These are phyloP conservation scores for Lagothrix lagotricha DNA, from an alignment of 2,797 vertebrate genomes.

Conservation along the genomic window DNA sequence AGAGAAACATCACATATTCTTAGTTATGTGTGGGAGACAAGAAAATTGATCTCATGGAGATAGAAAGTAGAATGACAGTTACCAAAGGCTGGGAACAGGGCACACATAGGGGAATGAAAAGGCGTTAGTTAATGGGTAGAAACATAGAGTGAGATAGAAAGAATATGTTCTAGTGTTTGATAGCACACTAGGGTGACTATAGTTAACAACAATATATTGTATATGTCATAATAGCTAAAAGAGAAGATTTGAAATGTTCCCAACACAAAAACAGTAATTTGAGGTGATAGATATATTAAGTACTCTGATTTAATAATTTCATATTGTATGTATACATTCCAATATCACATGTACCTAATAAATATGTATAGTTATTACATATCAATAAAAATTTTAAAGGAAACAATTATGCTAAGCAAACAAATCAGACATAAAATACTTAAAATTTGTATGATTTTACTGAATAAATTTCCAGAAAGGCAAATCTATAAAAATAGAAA, in stretches of 20 bases:
- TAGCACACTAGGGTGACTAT: background rate
- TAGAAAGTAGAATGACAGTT: no score
- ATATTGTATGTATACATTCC: background rate
- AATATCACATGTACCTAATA: background rate
- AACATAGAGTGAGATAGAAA: background rate
- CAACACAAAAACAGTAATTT: background rate
- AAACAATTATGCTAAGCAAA: background rate
- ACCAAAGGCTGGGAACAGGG: no score
- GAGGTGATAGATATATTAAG: background rate
- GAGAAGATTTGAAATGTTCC: background rate
- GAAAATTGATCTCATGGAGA: no score
- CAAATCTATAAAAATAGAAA: background rate
- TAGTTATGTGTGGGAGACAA: no score
- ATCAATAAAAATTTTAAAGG: background rate
- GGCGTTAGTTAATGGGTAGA: background rate
- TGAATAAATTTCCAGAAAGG: background rate
- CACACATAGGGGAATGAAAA: background rate
- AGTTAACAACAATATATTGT: background rate
- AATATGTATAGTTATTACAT: background rate
- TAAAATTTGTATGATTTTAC: background rate
- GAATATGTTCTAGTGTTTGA: background rate
- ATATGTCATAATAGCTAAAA: background rate
- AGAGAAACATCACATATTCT: no score
- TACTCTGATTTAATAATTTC: background rate
- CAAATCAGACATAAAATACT: background rate